phyloP scores from a whole-genome alignment of 1,140 invertebrate species.

The Mylabris phalerata region DNA sequence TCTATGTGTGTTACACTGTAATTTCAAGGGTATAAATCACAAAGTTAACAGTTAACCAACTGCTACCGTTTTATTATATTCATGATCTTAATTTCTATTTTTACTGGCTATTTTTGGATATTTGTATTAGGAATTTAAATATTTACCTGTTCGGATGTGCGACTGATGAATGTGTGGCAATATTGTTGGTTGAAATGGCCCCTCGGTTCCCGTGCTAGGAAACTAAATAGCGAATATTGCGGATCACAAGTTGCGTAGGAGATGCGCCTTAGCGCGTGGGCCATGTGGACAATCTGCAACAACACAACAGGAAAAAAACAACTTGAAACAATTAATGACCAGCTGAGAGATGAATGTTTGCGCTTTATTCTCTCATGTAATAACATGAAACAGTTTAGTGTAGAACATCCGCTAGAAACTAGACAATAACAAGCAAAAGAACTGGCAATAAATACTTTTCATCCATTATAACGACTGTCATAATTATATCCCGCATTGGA shows the following conservation, averaged over 20 bases:
- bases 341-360: background rate
- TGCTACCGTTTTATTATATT: constrained; percentile 19
- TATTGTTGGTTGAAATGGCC: constrained; percentile 68
- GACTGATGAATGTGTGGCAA: constrained; percentile 76
- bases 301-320: constrained; percentile 11
- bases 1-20: constrained; percentile 16
- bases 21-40: constrained; percentile 26
- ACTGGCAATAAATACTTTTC: no score
- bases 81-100: background rate
- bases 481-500: no score
- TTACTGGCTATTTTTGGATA: no score
- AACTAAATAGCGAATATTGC: constrained; percentile 71
- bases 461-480: no score
- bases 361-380: background rate
- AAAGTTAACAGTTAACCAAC: constrained; percentile 15
- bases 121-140: no score
- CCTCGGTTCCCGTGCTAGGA: constrained; percentile 73
- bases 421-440: no score
- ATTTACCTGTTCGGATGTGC: constrained; percentile 67
- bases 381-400: no score
- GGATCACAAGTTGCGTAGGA: constrained; percentile 84
- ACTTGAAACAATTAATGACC: constrained; percentile 11
- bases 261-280: constrained; percentile 75
- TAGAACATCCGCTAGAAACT: no score
- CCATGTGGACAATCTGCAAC: constrained; percentile 76